phyloP scores from a whole-genome alignment of 2,113 vertebrate genomes.

The Pachycephala philippinensis region DNA sequence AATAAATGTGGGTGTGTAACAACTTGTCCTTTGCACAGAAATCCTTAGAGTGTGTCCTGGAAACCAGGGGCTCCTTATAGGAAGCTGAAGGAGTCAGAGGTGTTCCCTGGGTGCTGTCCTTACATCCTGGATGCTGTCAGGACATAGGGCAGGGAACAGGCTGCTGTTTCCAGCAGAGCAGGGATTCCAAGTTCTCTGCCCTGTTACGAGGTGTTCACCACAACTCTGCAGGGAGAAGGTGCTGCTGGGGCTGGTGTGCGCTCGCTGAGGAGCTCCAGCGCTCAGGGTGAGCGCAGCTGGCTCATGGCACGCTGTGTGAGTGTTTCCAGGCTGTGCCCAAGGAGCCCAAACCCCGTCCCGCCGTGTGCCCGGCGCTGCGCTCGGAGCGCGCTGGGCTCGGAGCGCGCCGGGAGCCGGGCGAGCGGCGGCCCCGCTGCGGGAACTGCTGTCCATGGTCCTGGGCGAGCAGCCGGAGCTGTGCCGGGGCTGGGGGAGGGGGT shows the following conservation, averaged over 20 bases:
- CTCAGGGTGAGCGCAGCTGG: accelerated
- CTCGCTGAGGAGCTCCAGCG: neutral
- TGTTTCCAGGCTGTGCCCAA: accelerated
- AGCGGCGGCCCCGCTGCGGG: neutral
- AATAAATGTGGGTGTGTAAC: neutral
- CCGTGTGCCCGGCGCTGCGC: neutral
- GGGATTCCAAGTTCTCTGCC: neutral
- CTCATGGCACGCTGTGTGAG: accelerated
- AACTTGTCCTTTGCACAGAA: neutral
- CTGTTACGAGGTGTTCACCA: neutral
- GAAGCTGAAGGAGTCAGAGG: neutral
- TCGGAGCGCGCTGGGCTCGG: too few relatives aligned
- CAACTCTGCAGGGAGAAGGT: accelerated
- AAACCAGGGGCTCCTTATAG: neutral
- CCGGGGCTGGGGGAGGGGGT: accelerated
- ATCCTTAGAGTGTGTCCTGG: neutral
- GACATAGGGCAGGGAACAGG: accelerated
- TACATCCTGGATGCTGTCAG: neutral
- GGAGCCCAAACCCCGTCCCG: accelerated
- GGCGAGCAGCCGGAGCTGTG: neutral
- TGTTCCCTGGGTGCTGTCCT: neutral
- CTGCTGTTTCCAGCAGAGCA: neutral
- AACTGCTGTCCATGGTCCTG: constrained; percentile 63
- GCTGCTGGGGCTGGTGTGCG: accelerated
- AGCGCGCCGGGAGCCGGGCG: neutral